Evolutionary conservation across 2,797 vertebrate species (phyloP), one percentile per base, ranked within the genome.

Genomic region (Coilia nasus): DNA sequence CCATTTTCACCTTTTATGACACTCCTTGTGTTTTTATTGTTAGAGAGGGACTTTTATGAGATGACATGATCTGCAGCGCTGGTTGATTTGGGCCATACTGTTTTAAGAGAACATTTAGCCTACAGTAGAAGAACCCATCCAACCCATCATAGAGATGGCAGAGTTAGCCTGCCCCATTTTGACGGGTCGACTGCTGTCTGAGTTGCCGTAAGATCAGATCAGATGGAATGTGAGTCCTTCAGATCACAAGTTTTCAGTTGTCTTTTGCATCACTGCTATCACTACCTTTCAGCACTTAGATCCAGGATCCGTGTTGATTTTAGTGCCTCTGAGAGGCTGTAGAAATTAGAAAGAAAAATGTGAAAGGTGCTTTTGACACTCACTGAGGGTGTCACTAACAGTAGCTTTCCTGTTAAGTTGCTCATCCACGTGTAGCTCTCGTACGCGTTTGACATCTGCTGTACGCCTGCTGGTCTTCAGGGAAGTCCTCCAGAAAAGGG

Each of bases 201-300:
- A 78, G 67, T 41, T 31, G 67, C 17, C 15, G 71, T 78, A 21
- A 78, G 35, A 78, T 78, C 71, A 93, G 91, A 90, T 94, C 92
- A 92, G 91, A 83, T 82, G 91, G 91, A 93, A 92, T 90, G 88
- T 88, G 90, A 88, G 92, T 90, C 91, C 85, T 90, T 87, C 90
- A 92, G 91, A 91, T 92, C 87, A 90, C 88, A 90, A 91, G 88
- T 60, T 83, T 85, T 86, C 91, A 91, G 93, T 94, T 91, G 94
- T 89, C 92, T 85, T 89, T 90, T 94, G 93, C 93, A 94, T 87
- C 84, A 56, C 87, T 89, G 93, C 94, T 92, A 93, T 90, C 71
- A 90, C 87, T 89, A 88, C 57, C 87, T 91, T 91, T 90, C 91
- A 81, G 47, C 41, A 57, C 71, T 21, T 54, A 21, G 78, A 47